Evolutionary conservation across 2,888 invertebrate species (phyloP).

Genomic region (Pyrgus malvae): DNA sequence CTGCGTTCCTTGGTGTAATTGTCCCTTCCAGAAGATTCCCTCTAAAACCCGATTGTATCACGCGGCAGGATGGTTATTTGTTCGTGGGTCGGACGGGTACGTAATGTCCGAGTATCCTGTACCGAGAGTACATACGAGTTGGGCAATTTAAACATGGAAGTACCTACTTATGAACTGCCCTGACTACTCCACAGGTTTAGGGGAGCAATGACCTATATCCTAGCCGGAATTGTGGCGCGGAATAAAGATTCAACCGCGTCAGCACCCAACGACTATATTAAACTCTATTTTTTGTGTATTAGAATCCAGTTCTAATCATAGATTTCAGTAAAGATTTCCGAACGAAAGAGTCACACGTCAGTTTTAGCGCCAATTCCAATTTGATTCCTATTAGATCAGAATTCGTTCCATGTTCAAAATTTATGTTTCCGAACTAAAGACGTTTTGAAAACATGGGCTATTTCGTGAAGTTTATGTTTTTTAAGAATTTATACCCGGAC

Average conservation of each 20-base stretch:
- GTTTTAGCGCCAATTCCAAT: conserved; percentile 58
- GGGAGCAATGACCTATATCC: conserved; percentile 82
- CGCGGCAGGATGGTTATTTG: conserved; percentile 56
- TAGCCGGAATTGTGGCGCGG: conserved; percentile 56
- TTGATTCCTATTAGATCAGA: conserved; percentile 59
- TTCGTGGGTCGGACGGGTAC: conserved; percentile 46
- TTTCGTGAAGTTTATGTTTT: conserved; percentile 73
- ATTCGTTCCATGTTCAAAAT: conserved; percentile 47
- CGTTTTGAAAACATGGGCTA: conserved; percentile 41
- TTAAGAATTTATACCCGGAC: conserved; percentile 75
- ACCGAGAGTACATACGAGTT: conserved; percentile 74
- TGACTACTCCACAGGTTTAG: conserved; percentile 78
- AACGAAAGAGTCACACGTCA: conserved; percentile 58
- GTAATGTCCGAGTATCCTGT: conserved; percentile 66
- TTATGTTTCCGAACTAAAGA: conserved; percentile 36
- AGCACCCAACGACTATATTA: conserved; percentile 56
- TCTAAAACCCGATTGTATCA: conserved; percentile 51
- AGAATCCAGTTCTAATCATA: conserved; percentile 74
- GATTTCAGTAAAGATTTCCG: conserved; percentile 50
- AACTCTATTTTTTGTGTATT: conserved; percentile 73
- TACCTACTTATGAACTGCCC: conserved; percentile 77
- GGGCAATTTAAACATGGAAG: conserved; percentile 79
- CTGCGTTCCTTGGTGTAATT: conserved; percentile 37
- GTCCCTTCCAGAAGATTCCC: conserved; percentile 44
- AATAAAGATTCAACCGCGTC: conserved; percentile 61